Percentiles rank a stretch among this genome's conserved stretches.
These are phyloP conservation scores for Microcebus murinus DNA, from an alignment of 2,113 vertebrate species.

Conservation along the genomic window DNA sequence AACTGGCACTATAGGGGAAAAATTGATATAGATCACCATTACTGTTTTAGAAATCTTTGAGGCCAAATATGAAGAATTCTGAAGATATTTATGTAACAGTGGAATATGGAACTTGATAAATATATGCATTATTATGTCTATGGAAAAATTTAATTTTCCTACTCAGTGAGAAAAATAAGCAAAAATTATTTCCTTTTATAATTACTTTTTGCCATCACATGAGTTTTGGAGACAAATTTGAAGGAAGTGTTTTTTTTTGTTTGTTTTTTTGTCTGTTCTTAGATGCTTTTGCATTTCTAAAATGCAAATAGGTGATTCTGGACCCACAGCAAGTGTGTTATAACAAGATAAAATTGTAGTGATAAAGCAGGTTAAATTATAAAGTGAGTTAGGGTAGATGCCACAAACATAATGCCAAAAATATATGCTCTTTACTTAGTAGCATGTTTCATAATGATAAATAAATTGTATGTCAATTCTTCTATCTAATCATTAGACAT, in stretches of 20 bases:
- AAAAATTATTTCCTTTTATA: not conserved
- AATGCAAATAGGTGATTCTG: not conserved
- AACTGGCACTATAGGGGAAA: not conserved
- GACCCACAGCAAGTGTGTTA: not conserved
- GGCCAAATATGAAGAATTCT: not conserved
- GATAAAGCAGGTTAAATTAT: not conserved
- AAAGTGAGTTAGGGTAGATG: not conserved
- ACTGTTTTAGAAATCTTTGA: not conserved
- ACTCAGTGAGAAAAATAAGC: not conserved
- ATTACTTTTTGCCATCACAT: not conserved
- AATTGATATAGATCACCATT: not conserved
- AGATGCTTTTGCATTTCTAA: not conserved
- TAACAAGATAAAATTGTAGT: not conserved
- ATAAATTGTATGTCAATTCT: not conserved
- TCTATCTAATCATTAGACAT: conserved; percentile 6
- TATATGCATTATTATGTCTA: not conserved
- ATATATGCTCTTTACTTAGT: not conserved
- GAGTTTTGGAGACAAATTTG: not conserved
- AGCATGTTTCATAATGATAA: not conserved
- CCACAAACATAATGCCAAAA: not conserved
- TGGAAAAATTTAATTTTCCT: not conserved
- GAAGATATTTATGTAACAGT: not conserved
- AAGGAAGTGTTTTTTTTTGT: not conserved
- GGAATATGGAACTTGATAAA: not conserved
- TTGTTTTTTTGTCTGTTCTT: not conserved